Evolutionary conservation across 2,888 invertebrate species (phyloP), one percentile per base, ranked within the genome.

Genomic region (Elmis aenea): DNA sequence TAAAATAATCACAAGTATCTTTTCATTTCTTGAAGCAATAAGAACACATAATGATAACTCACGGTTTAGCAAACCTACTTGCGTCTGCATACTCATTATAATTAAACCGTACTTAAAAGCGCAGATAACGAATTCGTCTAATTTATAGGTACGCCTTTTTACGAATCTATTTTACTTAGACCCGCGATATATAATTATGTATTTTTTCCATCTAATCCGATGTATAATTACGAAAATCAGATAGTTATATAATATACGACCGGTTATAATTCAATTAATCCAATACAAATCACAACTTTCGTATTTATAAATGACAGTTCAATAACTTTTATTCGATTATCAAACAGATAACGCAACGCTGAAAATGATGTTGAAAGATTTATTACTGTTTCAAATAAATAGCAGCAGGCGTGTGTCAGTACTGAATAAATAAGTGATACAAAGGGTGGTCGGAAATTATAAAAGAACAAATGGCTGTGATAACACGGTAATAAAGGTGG

Each of bases 291-390:
- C 28, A 32, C 31, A 32, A 14, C 25, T 32, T 38, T 31, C 27
- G 26, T 31, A 33, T 41, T 38, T 34, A 22, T 36, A 36, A 41
- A 37, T 45, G 45, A 45, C 45, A 45, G 45, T 45, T 41, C 41
- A 45, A 45, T 45, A 45, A 45, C 32, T 45, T 45, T 45, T 34
- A 28, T 41, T 40, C 34, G 40, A 45, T 45, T 41, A 41, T 37
- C 11, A 23, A 24, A 16, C 32, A 31, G 38, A 41, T 38, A 41
- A 41, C 31, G 31, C 32, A 30, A 38, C 34, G 41, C 35, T 41
- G 28, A 34, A 38, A 31, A 30, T 41, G 41, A 45, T 45, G 41
- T 40, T 18, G 27, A 41, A 26, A 45, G 41, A 38, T 45, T 41
- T 33, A 43, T 43, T 43, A 35, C 35, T 39, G 38, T 32, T 26